Conservation (phyloP, 2,888 invertebrate genomes). For the Drosophila aldrichi region DNA sequence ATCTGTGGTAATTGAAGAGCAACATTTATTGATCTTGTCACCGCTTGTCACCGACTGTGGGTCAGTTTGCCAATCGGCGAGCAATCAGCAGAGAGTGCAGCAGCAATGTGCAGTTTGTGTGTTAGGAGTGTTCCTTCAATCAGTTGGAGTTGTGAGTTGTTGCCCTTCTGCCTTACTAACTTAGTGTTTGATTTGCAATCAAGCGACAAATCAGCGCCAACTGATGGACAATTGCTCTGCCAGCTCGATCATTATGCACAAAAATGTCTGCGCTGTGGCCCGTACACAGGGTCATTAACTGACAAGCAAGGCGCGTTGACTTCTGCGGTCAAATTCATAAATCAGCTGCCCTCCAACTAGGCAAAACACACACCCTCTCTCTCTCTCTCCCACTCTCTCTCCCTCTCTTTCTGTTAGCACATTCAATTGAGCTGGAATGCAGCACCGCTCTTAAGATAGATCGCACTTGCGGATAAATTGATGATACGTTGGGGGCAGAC, state of each 20-base stretch:
- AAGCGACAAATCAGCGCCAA: slow-evolving; percentile 51
- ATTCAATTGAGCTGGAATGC: slow-evolving; percentile 67
- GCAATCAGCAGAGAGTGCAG: slow-evolving; percentile 41
- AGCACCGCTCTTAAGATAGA: slow-evolving; percentile 61
- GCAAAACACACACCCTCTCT: background rate
- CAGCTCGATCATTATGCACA: slow-evolving; percentile 47
- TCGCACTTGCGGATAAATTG: slow-evolving; percentile 68
- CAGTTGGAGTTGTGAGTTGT: slow-evolving; percentile 15
- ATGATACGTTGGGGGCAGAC: slow-evolving; percentile 61
- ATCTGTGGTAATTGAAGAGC: slow-evolving; percentile 43
- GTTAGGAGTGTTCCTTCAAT: slow-evolving; percentile 58
- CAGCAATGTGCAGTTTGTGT: slow-evolving; percentile 35
- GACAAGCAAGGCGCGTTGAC: slow-evolving; percentile 49
- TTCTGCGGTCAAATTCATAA: slow-evolving; percentile 77
- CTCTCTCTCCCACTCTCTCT: background rate
- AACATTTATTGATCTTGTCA: slow-evolving; percentile 58
- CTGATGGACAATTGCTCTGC: slow-evolving; percentile 48
- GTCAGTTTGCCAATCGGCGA: slow-evolving; percentile 58
- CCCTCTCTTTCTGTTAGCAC: background rate
- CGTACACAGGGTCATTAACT: slow-evolving; percentile 73
- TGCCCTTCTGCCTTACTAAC: slow-evolving; percentile 66
- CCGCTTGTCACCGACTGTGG: slow-evolving; percentile 56
- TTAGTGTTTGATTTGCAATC: slow-evolving; percentile 58
- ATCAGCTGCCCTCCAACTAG: slow-evolving; percentile 59
- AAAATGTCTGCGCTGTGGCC: slow-evolving; percentile 31